Conservation (phyloP, 2,888 invertebrate genomes). For the Thecocarcelia acutangulata region DNA sequence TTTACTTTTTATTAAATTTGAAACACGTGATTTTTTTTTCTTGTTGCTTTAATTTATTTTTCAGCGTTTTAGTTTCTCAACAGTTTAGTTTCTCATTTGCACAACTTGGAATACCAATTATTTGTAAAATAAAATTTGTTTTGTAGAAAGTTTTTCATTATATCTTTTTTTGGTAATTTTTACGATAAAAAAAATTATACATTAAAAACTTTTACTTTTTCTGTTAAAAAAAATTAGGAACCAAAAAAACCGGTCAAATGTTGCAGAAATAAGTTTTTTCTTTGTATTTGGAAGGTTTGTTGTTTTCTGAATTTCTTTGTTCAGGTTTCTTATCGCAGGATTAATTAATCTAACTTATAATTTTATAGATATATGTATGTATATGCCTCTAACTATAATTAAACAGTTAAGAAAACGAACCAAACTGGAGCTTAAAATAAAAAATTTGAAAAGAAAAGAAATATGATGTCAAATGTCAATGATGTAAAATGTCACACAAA, state of each 20-base stretch:
- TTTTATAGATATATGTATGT: constrained; percentile 33
- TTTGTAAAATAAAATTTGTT: constrained; percentile 33
- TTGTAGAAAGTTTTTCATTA: constrained; percentile 62
- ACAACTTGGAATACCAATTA: constrained; percentile 53
- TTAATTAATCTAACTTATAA: constrained; percentile 33
- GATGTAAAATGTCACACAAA: no score
- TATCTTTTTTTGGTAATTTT: constrained; percentile 7
- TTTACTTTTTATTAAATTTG: background rate
- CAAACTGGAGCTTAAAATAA: background rate
- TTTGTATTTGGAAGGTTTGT: constrained; percentile 17
- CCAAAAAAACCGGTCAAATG: constrained; percentile 33
- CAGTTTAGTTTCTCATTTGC: background rate
- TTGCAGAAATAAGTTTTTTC: constrained; percentile 25
- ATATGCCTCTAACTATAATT: constrained; percentile 3
- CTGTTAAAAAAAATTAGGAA: constrained; percentile 18
- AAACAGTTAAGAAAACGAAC: background rate
- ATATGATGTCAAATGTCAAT: no score
- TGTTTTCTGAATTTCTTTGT: constrained; percentile 1
- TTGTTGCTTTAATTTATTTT: constrained; percentile 7
- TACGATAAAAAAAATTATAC: background rate
- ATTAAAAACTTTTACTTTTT: constrained; percentile 62
- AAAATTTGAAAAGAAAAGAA: background rate
- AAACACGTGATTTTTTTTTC: constrained; percentile 44
- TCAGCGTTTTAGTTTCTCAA: constrained; percentile 6
- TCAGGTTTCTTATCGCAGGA: constrained; percentile 26